phyloP scores from a whole-genome alignment of 2,888 invertebrate species.

The Phortica okadai region DNA sequence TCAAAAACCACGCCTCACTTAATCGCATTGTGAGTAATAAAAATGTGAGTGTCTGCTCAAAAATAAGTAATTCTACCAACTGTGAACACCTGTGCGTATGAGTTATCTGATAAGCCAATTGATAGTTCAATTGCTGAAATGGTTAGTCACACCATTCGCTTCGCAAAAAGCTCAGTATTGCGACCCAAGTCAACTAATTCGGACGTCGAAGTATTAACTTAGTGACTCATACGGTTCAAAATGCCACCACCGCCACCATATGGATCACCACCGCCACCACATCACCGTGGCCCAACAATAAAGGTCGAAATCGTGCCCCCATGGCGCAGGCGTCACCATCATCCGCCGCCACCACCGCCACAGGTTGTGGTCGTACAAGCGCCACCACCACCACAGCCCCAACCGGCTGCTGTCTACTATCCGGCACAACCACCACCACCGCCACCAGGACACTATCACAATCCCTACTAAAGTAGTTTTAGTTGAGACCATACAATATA shows the following conservation, averaged over 20 bases:
- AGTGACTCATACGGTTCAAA: no score
- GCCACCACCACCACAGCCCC: conserved; percentile 49
- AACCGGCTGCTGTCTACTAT: background rate
- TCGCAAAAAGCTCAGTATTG: conserved; percentile 32
- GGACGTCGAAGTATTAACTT: conserved; percentile 43
- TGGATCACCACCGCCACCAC: conserved; percentile 45
- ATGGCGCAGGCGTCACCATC: conserved; percentile 64
- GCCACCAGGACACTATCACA: conserved; percentile 59
- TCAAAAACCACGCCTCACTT: no score
- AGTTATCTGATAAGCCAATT: conserved; percentile 40
- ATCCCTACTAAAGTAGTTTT: conserved; percentile 51
- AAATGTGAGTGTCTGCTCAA: background rate
- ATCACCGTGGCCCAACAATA: conserved; percentile 63
- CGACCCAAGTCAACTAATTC: conserved; percentile 41
- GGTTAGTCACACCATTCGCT: no score
- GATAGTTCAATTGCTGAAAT: background rate
- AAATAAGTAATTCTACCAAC: background rate
- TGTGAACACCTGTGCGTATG: conserved; percentile 46
- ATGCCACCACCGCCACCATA: background rate
- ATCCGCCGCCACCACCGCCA: conserved; percentile 44
- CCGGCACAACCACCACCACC: conserved; percentile 40
- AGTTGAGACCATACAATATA: background rate
- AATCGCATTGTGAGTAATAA: no score
- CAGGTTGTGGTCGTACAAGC: conserved; percentile 59
- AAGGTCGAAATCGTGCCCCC: conserved; percentile 64